These are phyloP conservation scores for Lymantria monacha DNA, from an alignment of 2,888 invertebrate genomes.

Conservation along the genomic window DNA sequence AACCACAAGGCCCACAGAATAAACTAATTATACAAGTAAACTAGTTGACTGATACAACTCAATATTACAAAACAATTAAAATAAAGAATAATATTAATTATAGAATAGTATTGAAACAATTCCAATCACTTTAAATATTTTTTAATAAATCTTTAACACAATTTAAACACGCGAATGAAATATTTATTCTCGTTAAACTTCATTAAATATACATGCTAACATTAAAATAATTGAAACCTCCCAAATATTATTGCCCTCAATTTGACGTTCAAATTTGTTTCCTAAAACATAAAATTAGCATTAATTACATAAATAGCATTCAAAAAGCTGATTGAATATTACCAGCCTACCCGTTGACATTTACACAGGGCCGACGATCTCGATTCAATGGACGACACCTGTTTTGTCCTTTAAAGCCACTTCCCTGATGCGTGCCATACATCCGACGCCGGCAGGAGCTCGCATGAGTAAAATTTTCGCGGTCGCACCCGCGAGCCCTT, in stretches of 20 bases:
- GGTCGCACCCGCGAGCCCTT: conserved; percentile 77
- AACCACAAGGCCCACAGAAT: conserved; percentile 3
- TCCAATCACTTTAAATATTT: no score
- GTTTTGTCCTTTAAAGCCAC: conserved; percentile 56
- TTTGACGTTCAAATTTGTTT: conserved; percentile 15
- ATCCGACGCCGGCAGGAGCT: conserved; percentile 50
- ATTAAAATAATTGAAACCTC: no score
- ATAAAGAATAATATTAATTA: no score
- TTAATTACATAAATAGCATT: conserved; percentile 23
- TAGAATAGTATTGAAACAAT: no score
- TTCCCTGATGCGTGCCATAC: conserved; percentile 64
- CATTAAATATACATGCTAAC: no score
- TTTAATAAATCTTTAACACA: no score
- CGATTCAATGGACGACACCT: conserved; percentile 50
- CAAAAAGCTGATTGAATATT: conserved; percentile 28
- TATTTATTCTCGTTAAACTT: no score
- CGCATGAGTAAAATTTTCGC: conserved; percentile 63
- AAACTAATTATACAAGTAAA: background rate
- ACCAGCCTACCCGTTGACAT: conserved; percentile 56
- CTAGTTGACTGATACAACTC: background rate
- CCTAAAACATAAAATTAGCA: conserved; percentile 24
- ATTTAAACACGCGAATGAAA: no score
- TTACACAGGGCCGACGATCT: conserved; percentile 46
- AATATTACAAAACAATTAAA: no score
- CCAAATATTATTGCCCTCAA: background rate